Conservation (phyloP, 2,888 invertebrate genomes). For the Bimastos eiseni region DNA sequence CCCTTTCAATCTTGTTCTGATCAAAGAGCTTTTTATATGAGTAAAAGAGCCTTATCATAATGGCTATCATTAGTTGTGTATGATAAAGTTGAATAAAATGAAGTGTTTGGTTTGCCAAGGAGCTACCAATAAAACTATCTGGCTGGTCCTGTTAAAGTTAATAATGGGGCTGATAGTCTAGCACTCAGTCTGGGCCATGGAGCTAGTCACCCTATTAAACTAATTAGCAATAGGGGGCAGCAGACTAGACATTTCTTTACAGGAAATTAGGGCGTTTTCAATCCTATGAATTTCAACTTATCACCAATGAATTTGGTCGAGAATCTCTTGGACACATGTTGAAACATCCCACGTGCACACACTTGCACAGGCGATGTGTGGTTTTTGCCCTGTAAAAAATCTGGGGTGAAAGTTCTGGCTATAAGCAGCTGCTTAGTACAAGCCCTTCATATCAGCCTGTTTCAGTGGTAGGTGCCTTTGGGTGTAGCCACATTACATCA, state of each 20-base stretch:
- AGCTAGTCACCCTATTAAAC: neutral
- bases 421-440: neutral
- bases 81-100: neutral
- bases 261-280: slow-evolving; percentile 4
- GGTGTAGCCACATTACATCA: neutral
- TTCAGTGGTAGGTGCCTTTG: neutral
- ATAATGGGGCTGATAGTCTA: neutral
- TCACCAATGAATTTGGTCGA: neutral
- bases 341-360: neutral
- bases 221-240: neutral
- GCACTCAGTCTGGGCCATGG: neutral
- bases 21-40: neutral
- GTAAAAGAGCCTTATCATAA: neutral
- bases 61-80: neutral
- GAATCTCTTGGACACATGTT: neutral
- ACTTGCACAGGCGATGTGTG: neutral
- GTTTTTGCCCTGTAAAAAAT: neutral
- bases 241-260: neutral
- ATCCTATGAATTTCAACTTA: neutral
- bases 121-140: neutral
- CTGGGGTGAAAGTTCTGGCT: neutral
- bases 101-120: neutral
- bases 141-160: neutral
- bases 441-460: neutral
- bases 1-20: neutral